Evolutionary conservation across 2,113 vertebrate genomes (phyloP), one percentile per base, ranked within the genome.

Genomic region (Rhinoderma darwinii): DNA sequence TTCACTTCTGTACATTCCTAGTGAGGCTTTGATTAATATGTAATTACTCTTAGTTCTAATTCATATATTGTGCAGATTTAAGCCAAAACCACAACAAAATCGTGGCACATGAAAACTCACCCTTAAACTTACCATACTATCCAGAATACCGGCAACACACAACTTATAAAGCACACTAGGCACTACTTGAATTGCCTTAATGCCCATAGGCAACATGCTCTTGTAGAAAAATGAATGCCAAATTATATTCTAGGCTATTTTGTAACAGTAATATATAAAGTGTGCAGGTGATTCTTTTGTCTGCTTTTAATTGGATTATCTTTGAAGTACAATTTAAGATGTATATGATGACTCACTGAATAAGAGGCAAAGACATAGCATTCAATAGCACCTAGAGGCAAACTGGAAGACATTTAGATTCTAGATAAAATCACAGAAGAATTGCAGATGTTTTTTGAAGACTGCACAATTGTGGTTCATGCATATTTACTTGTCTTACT

Each of bases 361-460:
- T 56, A n/a, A 44, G 20, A 66, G n/a, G 17, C 14, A 59, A 80
- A 80, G 77, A 27, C 22, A 80, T 25, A 41, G 32, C 32, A 14
- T 1, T 56, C 47, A 59, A 56, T 11, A 54, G 12, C 54, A 80
- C 3, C 43, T 32, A 20, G 3, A 32, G 15, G 66, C n/a, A 70
- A 30, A 39, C 68, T 72, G 83, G 43, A 83, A 54, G 43, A 61
- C 32, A 75, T 84, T 74, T 70, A 70, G 41, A 70, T 68, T 32
- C 11, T 37, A 56, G 82, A 75, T 84, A 75, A 74, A 63, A 84
- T 56, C 27, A 73, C n/a, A 51, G 22, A 17, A 27, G 50, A 56
- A 15, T 75, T 27, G 11, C 51, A 75, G 51, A 84, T 75, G 72
- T 54, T 75, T 37, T 39, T 50, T 30, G 70, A 72, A 68, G n/a